A percentile compares a stretch with the other conserved stretches of the same genome.
Evolutionary conservation across 2,113 vertebrate species (phyloP).

Genomic region (Tauraco erythrolophus): DNA sequence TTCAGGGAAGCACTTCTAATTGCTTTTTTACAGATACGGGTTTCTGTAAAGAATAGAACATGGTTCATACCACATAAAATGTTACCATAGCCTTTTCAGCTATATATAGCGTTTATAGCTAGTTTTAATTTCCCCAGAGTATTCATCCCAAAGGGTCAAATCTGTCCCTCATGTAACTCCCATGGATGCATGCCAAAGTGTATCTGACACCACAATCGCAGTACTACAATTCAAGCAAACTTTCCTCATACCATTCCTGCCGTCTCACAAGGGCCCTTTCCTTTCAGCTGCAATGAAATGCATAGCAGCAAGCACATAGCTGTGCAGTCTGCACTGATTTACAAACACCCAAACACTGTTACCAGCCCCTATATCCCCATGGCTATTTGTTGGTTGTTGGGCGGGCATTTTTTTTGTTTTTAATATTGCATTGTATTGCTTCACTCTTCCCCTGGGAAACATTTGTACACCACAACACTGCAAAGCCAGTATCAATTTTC

Average conservation of each 20-base stretch:
- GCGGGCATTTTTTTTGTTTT: constrained; percentile 1
- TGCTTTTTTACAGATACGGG: constrained; percentile 56
- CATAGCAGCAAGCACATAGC: background rate
- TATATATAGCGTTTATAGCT: constrained; percentile 30
- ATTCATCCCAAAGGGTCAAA: constrained; percentile 22
- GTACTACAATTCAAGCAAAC: background rate
- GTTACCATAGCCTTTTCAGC: constrained; percentile 33
- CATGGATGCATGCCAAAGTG: background rate
- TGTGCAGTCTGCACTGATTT: constrained; percentile 4
- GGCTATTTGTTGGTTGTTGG: constrained; percentile 29
- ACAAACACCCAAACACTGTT: background rate
- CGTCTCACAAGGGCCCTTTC: background rate
- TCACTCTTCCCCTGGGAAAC: constrained; percentile 29
- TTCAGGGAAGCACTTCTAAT: constrained; percentile 61
- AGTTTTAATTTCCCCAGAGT: constrained; percentile 51
- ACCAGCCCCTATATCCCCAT: background rate
- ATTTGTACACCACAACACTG: constrained; percentile 11
- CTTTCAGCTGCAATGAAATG: background rate
- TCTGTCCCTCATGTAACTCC: background rate
- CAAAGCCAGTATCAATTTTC: constrained; percentile 45
- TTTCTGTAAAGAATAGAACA: constrained; percentile 57
- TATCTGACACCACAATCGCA: background rate
- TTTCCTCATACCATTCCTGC: background rate
- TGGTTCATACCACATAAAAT: background rate
- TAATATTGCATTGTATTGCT: background rate